Base-by-base conservation (phyloP, 2,113 vertebrate genomes). In the Nycticorax nycticorax region DNA sequence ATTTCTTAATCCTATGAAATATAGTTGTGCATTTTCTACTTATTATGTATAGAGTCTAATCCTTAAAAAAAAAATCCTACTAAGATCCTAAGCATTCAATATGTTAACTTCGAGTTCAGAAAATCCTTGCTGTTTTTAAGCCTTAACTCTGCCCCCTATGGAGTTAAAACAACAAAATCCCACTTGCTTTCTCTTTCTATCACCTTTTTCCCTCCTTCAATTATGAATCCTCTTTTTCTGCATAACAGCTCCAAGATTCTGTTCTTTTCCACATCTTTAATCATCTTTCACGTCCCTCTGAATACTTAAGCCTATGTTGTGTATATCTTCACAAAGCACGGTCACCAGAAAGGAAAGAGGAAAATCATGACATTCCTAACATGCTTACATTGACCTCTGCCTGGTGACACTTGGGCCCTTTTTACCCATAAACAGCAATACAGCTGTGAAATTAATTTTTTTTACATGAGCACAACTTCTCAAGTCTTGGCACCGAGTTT, bases 1-100 rank as follows among this genome's bases (percentile, higher is more conserved):
- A 79, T 93, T 81, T 81, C 48, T 77, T 89, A 96, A 91, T 86
- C 79, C 64, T 90, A 60, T 56, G 52, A 75, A 86, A 88, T 50
- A 87, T 6, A 89, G 27, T 74, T 80, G 23, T 35, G 35, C 8
- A 28, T 88, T 85, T 92, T 77, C 90, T 93, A 93, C 33, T 88
- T 81, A 88, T 81, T 50, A 43, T 77, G 11, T 23, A 59, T 14
- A 53, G 28, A 66, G 41, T 21, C 33, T 75, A 88, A 90, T 47
- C n/a, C 53, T 79, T 53, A 9, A 43, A 11, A 84, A 62, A 73
- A 72, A 76, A 50, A 26, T 26, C 16, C n/a, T 87, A n/a, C 39
- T 37, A 53, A 39, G 16, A 66, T 33, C 37, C 45, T 86, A 76
- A 75, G 52, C 24, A 63, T 76, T 92, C 69, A 74, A 2, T 43